Evolutionary conservation across 1,140 invertebrate genomes (phyloP), one percentile per base, ranked within the genome.

Genomic region (Branchinecta lynchi): DNA sequence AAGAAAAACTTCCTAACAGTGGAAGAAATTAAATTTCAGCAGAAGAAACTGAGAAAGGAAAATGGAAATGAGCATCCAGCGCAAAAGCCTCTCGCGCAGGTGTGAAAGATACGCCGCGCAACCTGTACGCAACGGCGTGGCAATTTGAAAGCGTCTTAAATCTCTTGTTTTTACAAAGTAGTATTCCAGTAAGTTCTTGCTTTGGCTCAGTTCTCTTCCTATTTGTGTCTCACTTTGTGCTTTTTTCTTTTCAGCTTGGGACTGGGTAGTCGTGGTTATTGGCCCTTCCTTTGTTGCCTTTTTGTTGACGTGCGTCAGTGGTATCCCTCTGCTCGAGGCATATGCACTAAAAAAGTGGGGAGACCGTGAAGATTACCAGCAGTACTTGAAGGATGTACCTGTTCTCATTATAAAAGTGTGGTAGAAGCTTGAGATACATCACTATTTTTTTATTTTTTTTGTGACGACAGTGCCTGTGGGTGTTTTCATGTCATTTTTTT

Each of bases 261-360:
- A 67, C 43, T 43, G 21, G 46, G 65, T 68, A 46, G 21, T 77
- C 8, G 74, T 74, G 21, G 72, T 79, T 15, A 71, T 79, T 12
- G 78, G 78, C 8, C 78, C 78, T 0, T 68, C 78, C 32, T 77
- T 79, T 69, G 65, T 76, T 6, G 72, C 74, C 10, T 76, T 74
- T 66, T 72, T 79, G 5, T 72, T 79, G 6, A 77, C 75, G 8
- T 65, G 65, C 72, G 73, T 79, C 12, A 77, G 76, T 69, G 78
- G 78, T 3, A 76, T 79, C 70, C 78, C 78, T 2, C 21, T 76
- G 7, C 72, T 78, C 60, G 77, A 79, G 69, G 71, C 70, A 12
- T 71, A 74, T n/a, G 77, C 74, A 8, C 60, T 74, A 51, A 74
- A 74, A 67, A 75, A 73, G 70, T 79, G 77, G 73, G 78, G 78